Conservation (phyloP, 1,140 invertebrate species). For the Zaprionus ornatus region DNA sequence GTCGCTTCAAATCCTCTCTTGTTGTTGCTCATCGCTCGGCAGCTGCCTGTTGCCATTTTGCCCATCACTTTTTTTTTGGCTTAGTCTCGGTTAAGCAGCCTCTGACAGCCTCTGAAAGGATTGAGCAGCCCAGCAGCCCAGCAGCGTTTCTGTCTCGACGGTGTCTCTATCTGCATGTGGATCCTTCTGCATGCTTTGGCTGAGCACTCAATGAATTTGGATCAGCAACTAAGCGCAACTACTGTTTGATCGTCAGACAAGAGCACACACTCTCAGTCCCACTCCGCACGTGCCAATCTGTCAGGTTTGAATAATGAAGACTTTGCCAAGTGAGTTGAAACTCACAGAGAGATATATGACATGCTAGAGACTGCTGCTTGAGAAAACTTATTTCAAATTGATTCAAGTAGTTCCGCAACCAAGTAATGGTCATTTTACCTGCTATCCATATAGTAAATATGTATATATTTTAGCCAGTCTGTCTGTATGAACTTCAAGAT, state of each 20-base stretch:
- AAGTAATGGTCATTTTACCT: too few species aligned
- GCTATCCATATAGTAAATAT: too few species aligned
- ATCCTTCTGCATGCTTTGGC: background rate
- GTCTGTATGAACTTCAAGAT: too few species aligned
- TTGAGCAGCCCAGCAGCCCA: constrained; percentile 15
- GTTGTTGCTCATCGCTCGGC: constrained; percentile 5
- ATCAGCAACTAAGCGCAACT: constrained; percentile 1
- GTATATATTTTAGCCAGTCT: too few species aligned
- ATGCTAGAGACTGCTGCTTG: background rate
- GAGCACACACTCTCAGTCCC: background rate
- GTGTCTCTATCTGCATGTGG: background rate
- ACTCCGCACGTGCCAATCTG: background rate
- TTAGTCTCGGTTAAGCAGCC: constrained; percentile 53
- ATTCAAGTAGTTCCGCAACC: too few species aligned
- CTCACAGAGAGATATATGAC: background rate
- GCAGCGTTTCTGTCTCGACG: background rate
- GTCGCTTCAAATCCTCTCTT: constrained; percentile 63
- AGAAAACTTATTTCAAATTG: too few species aligned
- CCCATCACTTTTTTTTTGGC: constrained; percentile 49
- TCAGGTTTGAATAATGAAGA: background rate
- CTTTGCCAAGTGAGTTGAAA: background rate
- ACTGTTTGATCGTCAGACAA: background rate
- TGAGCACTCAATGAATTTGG: background rate
- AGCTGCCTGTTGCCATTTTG: constrained; percentile 41
- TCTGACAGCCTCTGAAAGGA: constrained; percentile 59